These are phyloP conservation scores for Cisticola juncidis DNA, from an alignment of 2,113 vertebrate species.

Conservation along the genomic window DNA sequence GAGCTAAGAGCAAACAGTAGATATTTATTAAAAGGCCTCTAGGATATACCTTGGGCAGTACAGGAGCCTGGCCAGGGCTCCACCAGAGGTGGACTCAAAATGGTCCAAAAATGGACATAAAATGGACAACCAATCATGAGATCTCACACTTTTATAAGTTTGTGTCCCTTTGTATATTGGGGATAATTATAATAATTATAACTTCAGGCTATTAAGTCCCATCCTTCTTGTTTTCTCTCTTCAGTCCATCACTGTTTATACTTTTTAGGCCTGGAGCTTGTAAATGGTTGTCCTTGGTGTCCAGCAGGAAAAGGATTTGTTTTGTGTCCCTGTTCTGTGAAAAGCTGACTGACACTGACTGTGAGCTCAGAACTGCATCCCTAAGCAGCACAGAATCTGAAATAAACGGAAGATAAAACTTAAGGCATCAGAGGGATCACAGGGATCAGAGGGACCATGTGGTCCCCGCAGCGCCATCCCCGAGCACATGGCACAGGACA, in stretches of 20 bases:
- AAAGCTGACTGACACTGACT: not conserved
- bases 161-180: not conserved
- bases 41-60: too few species aligned
- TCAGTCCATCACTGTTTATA: too few species aligned
- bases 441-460: accelerated
- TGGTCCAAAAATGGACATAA: not conserved
- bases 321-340: not conserved
- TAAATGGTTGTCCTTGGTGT: not conserved
- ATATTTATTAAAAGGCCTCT: not conserved
- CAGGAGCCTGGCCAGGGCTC: not conserved
- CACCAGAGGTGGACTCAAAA: too few species aligned
- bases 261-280: too few species aligned
- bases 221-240: not conserved
- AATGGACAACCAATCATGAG: accelerated
- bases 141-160: not conserved
- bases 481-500: not conserved
- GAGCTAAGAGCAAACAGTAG: too few species aligned
- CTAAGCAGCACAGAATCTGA: not conserved
- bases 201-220: too few species aligned
- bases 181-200: not conserved
- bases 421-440: not conserved
- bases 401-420: not conserved
- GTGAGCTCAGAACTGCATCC: not conserved
- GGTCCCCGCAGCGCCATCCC: not conserved
- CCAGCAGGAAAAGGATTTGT: not conserved